phyloP scores from a whole-genome alignment of 2,797 vertebrate genomes.

The Stomatorhinus walkeri region DNA sequence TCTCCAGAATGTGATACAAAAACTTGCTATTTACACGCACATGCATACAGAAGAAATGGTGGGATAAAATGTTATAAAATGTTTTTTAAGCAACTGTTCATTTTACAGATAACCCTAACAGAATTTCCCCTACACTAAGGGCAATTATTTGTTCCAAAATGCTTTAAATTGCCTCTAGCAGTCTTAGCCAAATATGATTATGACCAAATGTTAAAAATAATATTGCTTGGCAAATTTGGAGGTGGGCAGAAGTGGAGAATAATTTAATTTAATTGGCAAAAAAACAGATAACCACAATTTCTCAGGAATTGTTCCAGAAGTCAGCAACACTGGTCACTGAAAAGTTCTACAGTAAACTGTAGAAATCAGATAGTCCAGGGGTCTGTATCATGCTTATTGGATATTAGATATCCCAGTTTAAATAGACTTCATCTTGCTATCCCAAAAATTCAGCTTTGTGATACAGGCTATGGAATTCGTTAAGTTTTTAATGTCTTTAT shows the following conservation, averaged over 20 bases:
- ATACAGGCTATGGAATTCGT: neutral
- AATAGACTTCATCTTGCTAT: neutral
- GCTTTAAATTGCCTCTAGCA: neutral
- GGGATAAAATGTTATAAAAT: neutral
- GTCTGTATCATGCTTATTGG: neutral
- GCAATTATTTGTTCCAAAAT: neutral
- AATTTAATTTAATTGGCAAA: neutral
- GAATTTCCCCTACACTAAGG: neutral
- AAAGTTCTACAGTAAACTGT: neutral
- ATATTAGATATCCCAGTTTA: neutral
- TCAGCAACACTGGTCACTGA: neutral
- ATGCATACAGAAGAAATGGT: neutral
- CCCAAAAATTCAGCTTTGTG: neutral
- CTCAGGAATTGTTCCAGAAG: neutral
- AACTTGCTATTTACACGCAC: neutral
- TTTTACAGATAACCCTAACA: neutral
- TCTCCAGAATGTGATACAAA: neutral
- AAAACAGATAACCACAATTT: neutral
- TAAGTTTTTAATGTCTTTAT: neutral
- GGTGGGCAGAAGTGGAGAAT: neutral
- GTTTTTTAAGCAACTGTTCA: neutral
- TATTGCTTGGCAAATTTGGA: neutral
- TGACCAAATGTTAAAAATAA: neutral
- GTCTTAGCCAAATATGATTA: neutral
- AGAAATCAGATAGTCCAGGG: neutral